These are phyloP conservation scores for Notoglanidium macrostoma DNA, from an alignment of 2,797 vertebrate species.

Conservation along the genomic window DNA sequence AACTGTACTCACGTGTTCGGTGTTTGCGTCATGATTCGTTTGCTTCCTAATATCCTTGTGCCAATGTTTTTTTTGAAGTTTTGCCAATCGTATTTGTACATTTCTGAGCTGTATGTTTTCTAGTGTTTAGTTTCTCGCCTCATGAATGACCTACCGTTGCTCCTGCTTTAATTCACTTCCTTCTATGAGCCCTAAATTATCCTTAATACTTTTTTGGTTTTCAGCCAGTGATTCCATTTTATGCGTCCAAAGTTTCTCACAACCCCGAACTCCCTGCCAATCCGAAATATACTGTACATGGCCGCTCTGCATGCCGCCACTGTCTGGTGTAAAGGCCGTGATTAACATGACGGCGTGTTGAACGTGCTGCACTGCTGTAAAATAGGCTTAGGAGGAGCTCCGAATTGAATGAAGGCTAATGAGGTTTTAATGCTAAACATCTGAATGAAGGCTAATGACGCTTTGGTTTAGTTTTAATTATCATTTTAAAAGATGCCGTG, in stretches of 20 bases:
- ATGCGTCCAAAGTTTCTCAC: not conserved
- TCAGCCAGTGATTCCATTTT: not conserved
- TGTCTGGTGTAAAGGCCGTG: not conserved
- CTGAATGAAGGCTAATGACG: not conserved
- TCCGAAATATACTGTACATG: not conserved
- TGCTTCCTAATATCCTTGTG: not conserved
- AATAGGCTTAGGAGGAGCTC: not conserved
- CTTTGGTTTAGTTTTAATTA: not conserved
- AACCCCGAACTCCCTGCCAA: not conserved
- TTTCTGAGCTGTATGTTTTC: not conserved
- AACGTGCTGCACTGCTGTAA: not conserved
- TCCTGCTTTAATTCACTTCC: not conserved
- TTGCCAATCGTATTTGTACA: not conserved
- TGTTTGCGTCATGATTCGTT: not conserved
- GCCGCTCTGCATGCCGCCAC: not conserved
- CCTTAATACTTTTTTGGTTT: not conserved
- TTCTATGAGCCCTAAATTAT: no score
- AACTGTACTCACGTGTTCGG: not conserved
- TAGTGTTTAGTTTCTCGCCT: not conserved
- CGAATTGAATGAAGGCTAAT: not conserved
- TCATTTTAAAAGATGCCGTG: not conserved
- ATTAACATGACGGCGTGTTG: not conserved
- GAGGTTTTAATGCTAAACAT: not conserved
- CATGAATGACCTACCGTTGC: not conserved
- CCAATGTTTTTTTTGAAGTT: not conserved